These are phyloP conservation scores for Autographa gamma DNA, from an alignment of 2,888 invertebrate genomes.

Conservation along the genomic window DNA sequence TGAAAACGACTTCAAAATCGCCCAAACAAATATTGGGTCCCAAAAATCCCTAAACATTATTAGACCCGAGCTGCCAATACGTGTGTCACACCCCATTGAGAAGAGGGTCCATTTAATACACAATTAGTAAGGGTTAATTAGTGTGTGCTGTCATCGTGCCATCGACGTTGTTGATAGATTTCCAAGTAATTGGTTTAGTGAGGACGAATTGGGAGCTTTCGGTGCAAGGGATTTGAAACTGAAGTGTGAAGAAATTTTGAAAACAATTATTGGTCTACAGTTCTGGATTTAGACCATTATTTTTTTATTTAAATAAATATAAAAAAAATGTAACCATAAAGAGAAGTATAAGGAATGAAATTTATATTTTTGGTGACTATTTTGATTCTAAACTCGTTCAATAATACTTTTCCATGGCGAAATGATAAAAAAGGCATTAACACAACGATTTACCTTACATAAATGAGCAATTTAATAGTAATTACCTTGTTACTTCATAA, in stretches of 20 bases:
- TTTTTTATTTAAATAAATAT: too few relatives aligned
- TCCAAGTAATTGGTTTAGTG: slow-evolving; percentile 29
- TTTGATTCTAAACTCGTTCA: too few relatives aligned
- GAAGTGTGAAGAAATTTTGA: not conserved
- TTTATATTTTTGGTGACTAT: too few relatives aligned
- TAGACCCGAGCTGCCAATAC: slow-evolving; percentile 45
- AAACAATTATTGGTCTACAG: too few relatives aligned
- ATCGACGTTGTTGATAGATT: slow-evolving; percentile 34
- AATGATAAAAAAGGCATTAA: not conserved
- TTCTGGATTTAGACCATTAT: too few relatives aligned
- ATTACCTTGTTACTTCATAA: slow-evolving; percentile 1
- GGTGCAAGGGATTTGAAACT: slow-evolving; percentile 2
- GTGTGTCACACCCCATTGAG: slow-evolving; percentile 30
- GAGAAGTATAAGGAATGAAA: too few relatives aligned
- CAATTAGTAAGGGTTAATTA: slow-evolving; percentile 56
- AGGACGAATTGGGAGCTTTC: slow-evolving; percentile 10
- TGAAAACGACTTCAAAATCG: slow-evolving; percentile 39
- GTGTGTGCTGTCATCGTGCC: slow-evolving; percentile 41
- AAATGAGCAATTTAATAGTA: not conserved
- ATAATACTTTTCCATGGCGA: not conserved
- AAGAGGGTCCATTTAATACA: slow-evolving; percentile 56
- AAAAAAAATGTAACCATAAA: too few relatives aligned
- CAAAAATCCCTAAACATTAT: slow-evolving; percentile 41
- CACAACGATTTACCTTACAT: not conserved
- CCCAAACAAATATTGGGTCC: slow-evolving; percentile 44